phyloP scores from a whole-genome alignment of 2,113 vertebrate species.

The Clarias gariepinus region DNA sequence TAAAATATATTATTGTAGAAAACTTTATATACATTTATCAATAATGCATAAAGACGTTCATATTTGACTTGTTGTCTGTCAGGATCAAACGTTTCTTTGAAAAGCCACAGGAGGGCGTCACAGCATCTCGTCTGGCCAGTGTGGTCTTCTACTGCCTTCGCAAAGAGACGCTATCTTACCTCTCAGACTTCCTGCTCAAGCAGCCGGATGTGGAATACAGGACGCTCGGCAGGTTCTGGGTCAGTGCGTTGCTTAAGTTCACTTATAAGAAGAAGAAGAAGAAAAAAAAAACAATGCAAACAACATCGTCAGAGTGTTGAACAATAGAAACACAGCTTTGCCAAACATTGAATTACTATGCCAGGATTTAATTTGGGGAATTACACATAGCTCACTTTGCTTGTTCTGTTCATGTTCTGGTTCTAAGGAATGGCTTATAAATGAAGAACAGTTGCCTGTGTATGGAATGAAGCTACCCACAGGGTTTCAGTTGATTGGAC shows the following conservation, averaged over 20 bases:
- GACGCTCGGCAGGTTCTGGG: slow-evolving; percentile 76
- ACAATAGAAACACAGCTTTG: background rate
- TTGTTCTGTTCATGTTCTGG: background rate
- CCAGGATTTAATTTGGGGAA: background rate
- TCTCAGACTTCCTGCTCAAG: slow-evolving; percentile 68
- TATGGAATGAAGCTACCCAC: slow-evolving; percentile 83
- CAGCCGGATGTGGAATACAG: slow-evolving; percentile 60
- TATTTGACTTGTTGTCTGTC: slow-evolving; percentile 3
- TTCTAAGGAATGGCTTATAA: slow-evolving; percentile 78
- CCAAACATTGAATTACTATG: too few species aligned
- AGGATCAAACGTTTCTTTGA: slow-evolving; percentile 76
- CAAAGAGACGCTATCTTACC: slow-evolving; percentile 62
- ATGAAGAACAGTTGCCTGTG: slow-evolving; percentile 69
- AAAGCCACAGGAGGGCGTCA: slow-evolving; percentile 71
- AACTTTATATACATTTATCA: background rate
- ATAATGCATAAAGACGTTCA: background rate
- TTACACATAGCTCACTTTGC: background rate
- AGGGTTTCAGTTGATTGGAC: slow-evolving; percentile 83
- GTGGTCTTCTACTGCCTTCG: slow-evolving; percentile 81
- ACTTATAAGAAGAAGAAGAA: background rate
- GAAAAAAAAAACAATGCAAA: background rate
- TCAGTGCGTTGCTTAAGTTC: slow-evolving; percentile 54
- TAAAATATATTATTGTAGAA: background rate
- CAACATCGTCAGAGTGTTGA: background rate
- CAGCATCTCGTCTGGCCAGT: slow-evolving; percentile 74